Conservation (phyloP, 2,888 invertebrate species). For the Conistra vaccinii region DNA sequence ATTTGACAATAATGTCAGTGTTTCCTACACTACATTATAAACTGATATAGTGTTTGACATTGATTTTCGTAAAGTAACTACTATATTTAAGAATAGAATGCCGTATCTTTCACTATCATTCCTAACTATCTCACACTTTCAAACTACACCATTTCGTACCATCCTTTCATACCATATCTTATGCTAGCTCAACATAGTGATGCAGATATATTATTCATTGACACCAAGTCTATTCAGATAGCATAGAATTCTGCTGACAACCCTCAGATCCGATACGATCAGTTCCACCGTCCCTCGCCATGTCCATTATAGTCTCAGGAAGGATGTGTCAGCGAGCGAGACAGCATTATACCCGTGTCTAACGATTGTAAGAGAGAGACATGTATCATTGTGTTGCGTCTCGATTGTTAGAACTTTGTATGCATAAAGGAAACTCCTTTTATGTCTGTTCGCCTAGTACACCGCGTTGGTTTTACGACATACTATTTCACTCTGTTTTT, state of each 20-base stretch:
- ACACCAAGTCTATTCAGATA: constrained; percentile 73
- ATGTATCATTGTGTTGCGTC: constrained; percentile 83
- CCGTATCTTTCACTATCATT: constrained; percentile 21
- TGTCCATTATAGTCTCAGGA: constrained; percentile 83
- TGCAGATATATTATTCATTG: constrained; percentile 74
- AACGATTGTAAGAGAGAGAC: constrained; percentile 83
- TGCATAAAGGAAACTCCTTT: constrained; percentile 83
- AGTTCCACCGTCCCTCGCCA: constrained; percentile 76
- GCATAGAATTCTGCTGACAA: constrained; percentile 77
- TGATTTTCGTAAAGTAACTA: background rate
- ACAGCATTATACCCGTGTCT: constrained; percentile 83
- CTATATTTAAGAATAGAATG: background rate
- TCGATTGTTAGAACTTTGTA: constrained; percentile 86
- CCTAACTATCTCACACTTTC: constrained; percentile 35
- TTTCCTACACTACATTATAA: background rate
- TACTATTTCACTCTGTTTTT: constrained; percentile 66
- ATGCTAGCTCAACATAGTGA: constrained; percentile 66
- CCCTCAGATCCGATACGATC: constrained; percentile 83
- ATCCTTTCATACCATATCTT: constrained; percentile 58
- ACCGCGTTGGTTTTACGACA: constrained; percentile 69
- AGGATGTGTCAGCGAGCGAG: constrained; percentile 86
- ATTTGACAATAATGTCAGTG: background rate
- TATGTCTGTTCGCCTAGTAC: constrained; percentile 77
- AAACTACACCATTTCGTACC: constrained; percentile 33
- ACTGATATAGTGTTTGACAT: background rate